Evolutionary conservation across 1,140 invertebrate genomes (phyloP), one percentile per base, ranked within the genome.

Genomic region (Dendroctonus valens): DNA sequence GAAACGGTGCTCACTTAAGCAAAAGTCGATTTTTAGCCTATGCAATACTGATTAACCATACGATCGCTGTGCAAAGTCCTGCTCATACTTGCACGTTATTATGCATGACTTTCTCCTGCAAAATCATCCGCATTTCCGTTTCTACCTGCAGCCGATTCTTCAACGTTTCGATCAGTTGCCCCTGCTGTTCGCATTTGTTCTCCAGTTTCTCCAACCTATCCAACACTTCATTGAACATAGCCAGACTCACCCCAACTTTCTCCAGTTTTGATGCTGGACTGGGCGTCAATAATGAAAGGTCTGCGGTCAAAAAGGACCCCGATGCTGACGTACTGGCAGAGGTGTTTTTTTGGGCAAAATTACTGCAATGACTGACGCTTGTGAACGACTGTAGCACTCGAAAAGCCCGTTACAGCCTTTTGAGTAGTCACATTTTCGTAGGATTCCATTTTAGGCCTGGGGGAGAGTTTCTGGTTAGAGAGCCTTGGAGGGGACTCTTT

Each of bases 191-290:
- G 69, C 87, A 78, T 53, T 83, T 74, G 48, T 78, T 77, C 76
- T 88, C 86, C 66, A 88, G 72, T 72, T 84, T 85, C 57, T 81
- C 79, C 72, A 87, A 81, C 75, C 81, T 72, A 15, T 79, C 70
- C 26, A 80, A 74, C 5, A 83, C 57, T 15, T 81, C 77, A 0
- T 64, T 83, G 73, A 69, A 76, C 39, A 77, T 72, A 52, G 9
- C 42, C 26, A 26, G 26, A 26, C 26, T 26, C 3, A 26, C 26
- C 26, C 37, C n/a, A 7, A 55, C 38, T 55, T 41, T 41, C n/a
- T 55, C 53, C 5, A 14, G 0, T 41, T 55, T 55, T 53, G 8
- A 5, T 53, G 41, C 39, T 41, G 39, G 11, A 55, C 39, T 53
- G 7, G 53, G 11, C 14, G 38, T 39, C 7, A 14, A 38, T 53